Base-by-base conservation (phyloP, 2,888 invertebrate genomes). In the Dolichomitus sp. region DNA sequence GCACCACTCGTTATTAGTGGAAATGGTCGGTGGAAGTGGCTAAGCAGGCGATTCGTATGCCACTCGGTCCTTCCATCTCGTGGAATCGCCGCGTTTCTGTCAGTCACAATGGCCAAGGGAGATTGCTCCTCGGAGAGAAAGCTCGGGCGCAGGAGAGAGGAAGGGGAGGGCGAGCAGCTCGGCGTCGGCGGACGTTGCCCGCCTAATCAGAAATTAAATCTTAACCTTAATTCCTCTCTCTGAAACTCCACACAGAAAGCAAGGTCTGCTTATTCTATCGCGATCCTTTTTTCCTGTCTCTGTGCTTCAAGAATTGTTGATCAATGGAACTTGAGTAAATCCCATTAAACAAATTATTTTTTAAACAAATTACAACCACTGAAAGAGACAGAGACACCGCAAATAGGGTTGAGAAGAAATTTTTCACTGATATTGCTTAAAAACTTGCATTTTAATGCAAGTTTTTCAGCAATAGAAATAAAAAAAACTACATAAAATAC, bases 151-250 rank as follows among this genome's bases (percentile, higher is more conserved):
- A 57, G 73, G 23, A 65, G 30, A 59, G 50, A 65, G 61, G 66
- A 59, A 12, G 74, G 54, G 40, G 37, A 48, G 37, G 42, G 65
- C 33, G 66, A 69, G 73, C 66, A 42, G 30, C 50, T 33, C 65
- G 17, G 30, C 70, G 57, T 33, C 50, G 73, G 57, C 27, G 73
- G 82, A 86, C 88, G 88, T 87, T 86, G 87, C 78, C 87, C 86
- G 88, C 88, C 92, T 92, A 92, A 93, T 93, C 92, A 92, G 91
- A 92, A 93, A 93, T 93, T 92, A 93, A 92, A 93, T 92, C 92
- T 92, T 91, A 90, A 90, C 90, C 90, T 91, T 91, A 91, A 92
- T 92, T 90, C 87, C 80, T 81, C 54, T 72, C 50, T 78, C 65
- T n/a, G 54, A 72, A 69, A 65, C 66, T 40, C 52, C 12, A 30